phyloP scores from a whole-genome alignment of 2,797 vertebrate species.

The Microchirus variegatus region DNA sequence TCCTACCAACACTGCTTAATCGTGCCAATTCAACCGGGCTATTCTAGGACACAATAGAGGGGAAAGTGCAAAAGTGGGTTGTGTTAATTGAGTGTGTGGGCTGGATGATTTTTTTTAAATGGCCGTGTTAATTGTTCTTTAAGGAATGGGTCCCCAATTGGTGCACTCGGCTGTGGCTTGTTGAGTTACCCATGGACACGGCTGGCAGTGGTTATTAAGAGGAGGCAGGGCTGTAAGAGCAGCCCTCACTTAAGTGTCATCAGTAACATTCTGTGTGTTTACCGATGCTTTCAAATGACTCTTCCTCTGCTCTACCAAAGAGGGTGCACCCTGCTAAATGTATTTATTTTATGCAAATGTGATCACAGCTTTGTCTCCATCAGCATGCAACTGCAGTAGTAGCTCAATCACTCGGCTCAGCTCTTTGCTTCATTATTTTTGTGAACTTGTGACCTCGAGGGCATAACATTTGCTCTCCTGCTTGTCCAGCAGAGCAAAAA shows the following conservation, averaged over 20 bases:
- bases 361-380: constrained; percentile 25
- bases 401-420: constrained; percentile 2
- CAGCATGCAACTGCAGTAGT: constrained; percentile 9
- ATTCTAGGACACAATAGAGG: constrained; percentile 70
- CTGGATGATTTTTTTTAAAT: constrained; percentile 78
- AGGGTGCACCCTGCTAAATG: constrained; percentile 27
- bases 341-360: constrained; percentile 26
- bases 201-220: constrained; percentile 54
- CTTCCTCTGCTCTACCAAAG: constrained; percentile 28
- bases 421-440: neutral
- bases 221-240: constrained; percentile 47
- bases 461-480: constrained; percentile 7
- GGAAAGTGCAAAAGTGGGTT: constrained; percentile 77
- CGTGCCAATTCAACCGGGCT: constrained; percentile 66
- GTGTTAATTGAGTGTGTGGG: constrained; percentile 84
- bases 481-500: constrained; percentile 18
- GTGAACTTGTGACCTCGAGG: constrained; percentile 12
- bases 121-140: constrained; percentile 83
- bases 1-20: constrained; percentile 60
- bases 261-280: constrained; percentile 48
- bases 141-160: constrained; percentile 75
- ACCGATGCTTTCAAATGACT: constrained; percentile 50
- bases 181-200: constrained; percentile 53
- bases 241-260: constrained; percentile 64
- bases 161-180: constrained; percentile 61